Base-by-base conservation (phyloP, 2,888 invertebrate species). In the Eupithecia pulchellata region DNA sequence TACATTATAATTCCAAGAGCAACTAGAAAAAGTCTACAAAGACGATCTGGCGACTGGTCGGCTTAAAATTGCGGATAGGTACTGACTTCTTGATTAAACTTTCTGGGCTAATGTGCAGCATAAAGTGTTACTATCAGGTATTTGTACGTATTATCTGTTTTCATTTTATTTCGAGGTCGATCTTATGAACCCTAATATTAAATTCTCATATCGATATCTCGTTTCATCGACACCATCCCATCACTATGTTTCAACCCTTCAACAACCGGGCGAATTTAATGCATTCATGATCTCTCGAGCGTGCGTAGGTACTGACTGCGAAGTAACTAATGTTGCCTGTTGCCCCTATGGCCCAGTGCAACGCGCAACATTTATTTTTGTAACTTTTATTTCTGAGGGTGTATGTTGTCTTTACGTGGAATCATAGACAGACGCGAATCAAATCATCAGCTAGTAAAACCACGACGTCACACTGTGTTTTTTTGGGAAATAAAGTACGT, bases 271-370 rank as follows among this genome's bases (percentile, higher is more conserved):
- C 83, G 84, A 84, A 84, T 85, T 83, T 90, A 92, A 91, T 89
- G 88, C 91, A 93, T 93, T 94, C 93, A 94, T 93, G 89, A 84
- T 82, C 92, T 90, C 91, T 93, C 92, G 79, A 92, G 89, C 93
- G 91, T 91, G 87, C 29, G 30, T n/a, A 30, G 32, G 30, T n/a
- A n/a, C 84, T 90, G 89, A 89, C 91, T 81, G 84, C 91, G 87
- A 89, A 91, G 92, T 93, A 93, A 93, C 92, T 91, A 90, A 89
- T 89, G 75, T 73, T 71, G 72, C 79, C 83, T 80, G 77, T 65
- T 64, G 75, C 80, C 82, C 82, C 64, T 64, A 55, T 61, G 25
- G 64, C 61, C 69, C 66, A 61, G 55, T 64, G 34, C 29, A 14
- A 78, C 77, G 55, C 60, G 34, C 29, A 14, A 78, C 77, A 84